Conservation (phyloP, 2,888 invertebrate species). For the Eumacrocentrus americanus region DNA sequence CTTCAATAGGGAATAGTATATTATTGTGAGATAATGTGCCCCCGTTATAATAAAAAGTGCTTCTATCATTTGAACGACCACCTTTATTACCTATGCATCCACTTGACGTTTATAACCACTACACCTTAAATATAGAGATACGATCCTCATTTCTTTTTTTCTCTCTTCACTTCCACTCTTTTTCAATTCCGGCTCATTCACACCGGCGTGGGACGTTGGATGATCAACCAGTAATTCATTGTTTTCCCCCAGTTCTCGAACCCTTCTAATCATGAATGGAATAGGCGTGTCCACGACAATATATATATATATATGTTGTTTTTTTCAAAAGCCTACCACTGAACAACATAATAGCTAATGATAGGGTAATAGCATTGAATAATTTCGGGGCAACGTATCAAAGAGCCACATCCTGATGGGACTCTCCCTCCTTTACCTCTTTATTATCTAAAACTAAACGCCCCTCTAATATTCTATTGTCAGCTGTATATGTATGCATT, state of each 20-base stretch:
- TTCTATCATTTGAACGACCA: too few species aligned
- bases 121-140: too few species aligned
- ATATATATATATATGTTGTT: conserved; percentile 6
- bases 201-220: background rate
- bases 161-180: background rate
- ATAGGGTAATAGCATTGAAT: conserved; percentile 46
- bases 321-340: conserved; percentile 26
- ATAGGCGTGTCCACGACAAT: conserved; percentile 26
- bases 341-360: conserved; percentile 56
- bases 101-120: too few species aligned
- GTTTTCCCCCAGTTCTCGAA: background rate
- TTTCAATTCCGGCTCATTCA: background rate
- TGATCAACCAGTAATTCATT: conserved; percentile 4
- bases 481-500: too few species aligned
- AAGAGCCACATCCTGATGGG: too few species aligned
- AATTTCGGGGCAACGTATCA: background rate
- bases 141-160: conserved; percentile 42
- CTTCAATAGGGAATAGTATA: too few species aligned
- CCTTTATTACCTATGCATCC: too few species aligned
- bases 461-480: too few species aligned
- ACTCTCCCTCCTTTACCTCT: too few species aligned
- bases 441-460: too few species aligned
- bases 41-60: too few species aligned
- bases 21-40: too few species aligned
- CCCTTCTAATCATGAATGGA: conserved; percentile 2